Evolutionary conservation across 2,797 vertebrate genomes (phyloP).

Genomic region (Neoniphon sammara): DNA sequence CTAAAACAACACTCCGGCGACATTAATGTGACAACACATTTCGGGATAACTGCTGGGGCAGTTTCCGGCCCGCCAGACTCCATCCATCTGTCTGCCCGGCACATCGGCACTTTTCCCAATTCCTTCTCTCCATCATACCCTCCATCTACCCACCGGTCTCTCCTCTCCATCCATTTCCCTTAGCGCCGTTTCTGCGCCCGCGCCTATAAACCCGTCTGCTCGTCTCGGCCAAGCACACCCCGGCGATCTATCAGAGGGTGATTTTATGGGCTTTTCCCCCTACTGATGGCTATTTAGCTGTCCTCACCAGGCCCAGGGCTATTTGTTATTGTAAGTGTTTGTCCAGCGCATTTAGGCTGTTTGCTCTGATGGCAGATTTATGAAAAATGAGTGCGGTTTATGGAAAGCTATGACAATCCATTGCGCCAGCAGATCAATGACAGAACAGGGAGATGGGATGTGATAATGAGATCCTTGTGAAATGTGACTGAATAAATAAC

Average conservation of each 20-base stretch:
- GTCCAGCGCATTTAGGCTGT: constrained; percentile 61
- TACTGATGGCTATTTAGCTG: constrained; percentile 73
- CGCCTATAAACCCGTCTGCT: constrained; percentile 51
- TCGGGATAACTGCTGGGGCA: constrained; percentile 33
- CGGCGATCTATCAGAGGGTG: constrained; percentile 68
- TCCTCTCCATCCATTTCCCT: constrained; percentile 72
- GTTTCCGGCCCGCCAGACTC: constrained; percentile 63
- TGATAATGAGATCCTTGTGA: constrained; percentile 58
- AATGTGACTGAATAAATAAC: constrained; percentile 43
- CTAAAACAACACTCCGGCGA: constrained; percentile 50
- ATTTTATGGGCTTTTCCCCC: constrained; percentile 67
- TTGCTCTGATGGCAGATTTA: constrained; percentile 49
- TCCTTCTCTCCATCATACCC: constrained; percentile 73
- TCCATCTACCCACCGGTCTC: constrained; percentile 54
- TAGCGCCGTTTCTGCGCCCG: constrained; percentile 24
- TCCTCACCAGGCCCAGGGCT: constrained; percentile 43
- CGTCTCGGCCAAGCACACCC: constrained; percentile 61
- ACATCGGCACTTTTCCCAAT: constrained; percentile 66
- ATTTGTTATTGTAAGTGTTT: constrained; percentile 75
- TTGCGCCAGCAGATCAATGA: constrained; percentile 58
- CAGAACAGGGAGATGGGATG: constrained; percentile 49
- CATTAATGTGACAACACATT: constrained; percentile 66
- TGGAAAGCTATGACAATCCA: constrained; percentile 64
- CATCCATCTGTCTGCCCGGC: constrained; percentile 69
- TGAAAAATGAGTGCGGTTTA: constrained; percentile 58